These are phyloP conservation scores for Chrysotoxum bicinctum DNA, from an alignment of 2,888 invertebrate species.

Conservation along the genomic window DNA sequence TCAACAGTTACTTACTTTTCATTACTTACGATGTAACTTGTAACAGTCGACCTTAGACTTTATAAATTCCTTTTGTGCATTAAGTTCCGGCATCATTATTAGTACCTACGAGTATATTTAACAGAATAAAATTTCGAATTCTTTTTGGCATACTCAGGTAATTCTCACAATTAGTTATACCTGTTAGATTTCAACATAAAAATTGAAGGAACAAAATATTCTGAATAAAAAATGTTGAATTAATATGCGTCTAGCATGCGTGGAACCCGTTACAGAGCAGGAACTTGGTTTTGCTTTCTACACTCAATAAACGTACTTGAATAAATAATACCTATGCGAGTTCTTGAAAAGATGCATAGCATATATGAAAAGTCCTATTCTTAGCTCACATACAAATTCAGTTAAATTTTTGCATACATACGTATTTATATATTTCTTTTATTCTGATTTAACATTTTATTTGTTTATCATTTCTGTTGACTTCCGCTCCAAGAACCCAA, in stretches of 20 bases:
- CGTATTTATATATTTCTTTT: not conserved
- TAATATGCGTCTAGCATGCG: conserved; percentile 32
- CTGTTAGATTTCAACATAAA: not conserved
- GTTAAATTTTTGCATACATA: conserved; percentile 9
- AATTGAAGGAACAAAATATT: not conserved
- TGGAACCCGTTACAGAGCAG: not conserved
- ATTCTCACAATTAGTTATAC: not conserved
- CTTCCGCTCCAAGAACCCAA: conserved; percentile 23
- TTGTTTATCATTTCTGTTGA: conserved; percentile 53
- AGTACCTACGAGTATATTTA: too few species aligned
- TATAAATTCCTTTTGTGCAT: too few species aligned
- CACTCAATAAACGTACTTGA: conserved; percentile 19
- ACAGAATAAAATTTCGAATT: too few species aligned
- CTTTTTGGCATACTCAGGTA: not conserved
- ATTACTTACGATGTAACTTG: too few species aligned
- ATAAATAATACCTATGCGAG: conserved; percentile 29
- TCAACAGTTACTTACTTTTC: too few species aligned
- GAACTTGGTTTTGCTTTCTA: not conserved
- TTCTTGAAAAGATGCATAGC: not conserved
- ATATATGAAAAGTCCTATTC: not conserved
- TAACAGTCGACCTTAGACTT: too few species aligned
- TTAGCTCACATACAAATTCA: not conserved
- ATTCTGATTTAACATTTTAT: conserved; percentile 15
- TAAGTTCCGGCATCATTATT: too few species aligned
- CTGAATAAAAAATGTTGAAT: conserved; percentile 19